Evolutionary conservation across 2,888 invertebrate genomes (phyloP), one percentile per base, ranked within the genome.

Genomic region (Nomada ferruginata): DNA sequence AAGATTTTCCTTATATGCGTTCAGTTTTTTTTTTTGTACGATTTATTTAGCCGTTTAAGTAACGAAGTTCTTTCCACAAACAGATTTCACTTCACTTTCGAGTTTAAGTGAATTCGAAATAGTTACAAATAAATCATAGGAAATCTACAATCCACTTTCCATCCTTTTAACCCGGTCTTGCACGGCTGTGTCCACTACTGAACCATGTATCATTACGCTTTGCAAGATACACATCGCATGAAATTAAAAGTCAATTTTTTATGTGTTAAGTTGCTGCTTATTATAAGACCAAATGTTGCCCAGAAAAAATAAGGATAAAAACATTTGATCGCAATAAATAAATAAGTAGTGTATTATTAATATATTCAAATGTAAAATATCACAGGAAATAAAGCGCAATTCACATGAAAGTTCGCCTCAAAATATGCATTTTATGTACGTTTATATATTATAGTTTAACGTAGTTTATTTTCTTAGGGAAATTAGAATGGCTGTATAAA

Each of bases 1-100:
- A 94, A 94, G 91, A 91, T 90, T 77, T 86, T 92, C 88, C 93
- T 91, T 92, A 92, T 68, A 93, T 93, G 76, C 94, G 95, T 88
- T 94, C 94, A 76, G 94, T 94, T 85, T 95, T 95, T 63, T 57
- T 57, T 23, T 23, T 29, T 36, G 9, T 36, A 47, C 3, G 9
- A 20, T 42, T 59, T 70, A 29, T n/a, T 29, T 55, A 23, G 47
- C 44, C 44, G 73, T 72, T 60, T 15, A 20, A 29, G 47, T n/a
- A 55, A 15, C 26, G 59, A 75, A 82, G 57, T 73, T 53, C 44
- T 61, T 18, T 57, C 18, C 23, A 15, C n/a, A 23, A 26, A 29
- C 3, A 52, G 42, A 44, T 60, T 26, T 42, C 11, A 52, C 64
- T 73, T 68, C 26, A 42, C 42, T 59, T 26, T 44, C n/a, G 42